Percentiles rank a stretch among this genome's conserved stretches.
Evolutionary conservation across 1,140 invertebrate species (phyloP).

Genomic region (Leptopilina boulardi): DNA sequence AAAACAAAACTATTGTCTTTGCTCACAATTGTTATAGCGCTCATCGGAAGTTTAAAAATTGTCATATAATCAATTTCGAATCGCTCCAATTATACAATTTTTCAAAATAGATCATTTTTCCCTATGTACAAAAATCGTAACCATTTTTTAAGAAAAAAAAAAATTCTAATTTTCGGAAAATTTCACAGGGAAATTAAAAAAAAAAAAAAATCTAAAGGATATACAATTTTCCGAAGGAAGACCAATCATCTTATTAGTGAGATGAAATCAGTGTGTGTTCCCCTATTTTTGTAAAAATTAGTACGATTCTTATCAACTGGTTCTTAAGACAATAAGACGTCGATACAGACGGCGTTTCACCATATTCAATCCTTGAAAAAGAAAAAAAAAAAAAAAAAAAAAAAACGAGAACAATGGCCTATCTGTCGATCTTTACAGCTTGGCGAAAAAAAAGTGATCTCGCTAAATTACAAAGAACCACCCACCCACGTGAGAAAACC

Average conservation of each 20-base stretch:
- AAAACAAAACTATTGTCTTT: conserved; percentile 13
- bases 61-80: no score
- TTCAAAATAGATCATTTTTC: no score
- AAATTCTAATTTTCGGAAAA: not conserved
- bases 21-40: not conserved
- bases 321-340: conserved; percentile 19
- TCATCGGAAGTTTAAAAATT: not conserved
- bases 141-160: no score
- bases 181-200: no score
- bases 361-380: conserved; percentile 8
- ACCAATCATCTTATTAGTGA: not conserved
- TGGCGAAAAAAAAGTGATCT: conserved; percentile 30
- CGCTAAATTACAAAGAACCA: conserved; percentile 28
- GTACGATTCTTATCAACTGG: conserved; percentile 1
- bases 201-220: not conserved
- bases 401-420: conserved; percentile 4
- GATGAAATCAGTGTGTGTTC: not conserved
- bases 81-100: no score
- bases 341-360: conserved; percentile 1
- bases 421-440: conserved; percentile 25
- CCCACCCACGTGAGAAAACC: conserved; percentile 34
- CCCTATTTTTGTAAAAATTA: conserved; percentile 11
- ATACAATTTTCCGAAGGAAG: not conserved
- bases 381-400: no score
- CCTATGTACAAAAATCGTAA: no score